Evolutionary conservation across 2,113 vertebrate species (phyloP).

Genomic region (Equus przewalskii): DNA sequence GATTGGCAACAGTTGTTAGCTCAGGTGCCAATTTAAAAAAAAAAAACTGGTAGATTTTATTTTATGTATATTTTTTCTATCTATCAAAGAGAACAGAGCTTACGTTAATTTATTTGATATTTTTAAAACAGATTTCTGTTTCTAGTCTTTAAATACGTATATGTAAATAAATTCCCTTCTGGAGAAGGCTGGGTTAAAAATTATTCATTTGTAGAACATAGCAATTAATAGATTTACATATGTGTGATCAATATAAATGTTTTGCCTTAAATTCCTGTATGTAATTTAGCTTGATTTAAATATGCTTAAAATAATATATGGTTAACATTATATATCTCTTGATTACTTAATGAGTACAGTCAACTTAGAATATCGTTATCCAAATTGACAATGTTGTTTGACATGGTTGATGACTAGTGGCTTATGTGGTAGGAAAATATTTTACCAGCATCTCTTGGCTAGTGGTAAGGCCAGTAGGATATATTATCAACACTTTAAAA

Average conservation of each 20-base stretch:
- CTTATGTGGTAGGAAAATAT: conserved; percentile 87
- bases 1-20: too few relatives aligned
- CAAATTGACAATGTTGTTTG: conserved; percentile 85
- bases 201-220: conserved; percentile 80
- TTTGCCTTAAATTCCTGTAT: conserved; percentile 7
- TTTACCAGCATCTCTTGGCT: conserved; percentile 84
- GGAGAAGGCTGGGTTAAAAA: conserved; percentile 77
- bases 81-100: neutral
- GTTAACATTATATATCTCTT: conserved; percentile 81
- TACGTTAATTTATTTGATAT: neutral
- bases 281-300: conserved; percentile 29
- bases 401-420: conserved; percentile 81
- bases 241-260: neutral
- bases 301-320: neutral
- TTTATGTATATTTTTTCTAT: neutral
- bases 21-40: too few relatives aligned
- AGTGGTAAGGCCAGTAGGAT: conserved; percentile 77
- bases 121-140: neutral
- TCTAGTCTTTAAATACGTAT: conserved; percentile 1
- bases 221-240: conserved; percentile 80
- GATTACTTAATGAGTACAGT: conserved; percentile 82
- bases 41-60: neutral
- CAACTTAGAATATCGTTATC: conserved; percentile 83
- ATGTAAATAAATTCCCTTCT: conserved; percentile 74
- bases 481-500: conserved; percentile 78